Conservation (phyloP, 2,888 invertebrate genomes). For the Pristionchus mayeri region DNA sequence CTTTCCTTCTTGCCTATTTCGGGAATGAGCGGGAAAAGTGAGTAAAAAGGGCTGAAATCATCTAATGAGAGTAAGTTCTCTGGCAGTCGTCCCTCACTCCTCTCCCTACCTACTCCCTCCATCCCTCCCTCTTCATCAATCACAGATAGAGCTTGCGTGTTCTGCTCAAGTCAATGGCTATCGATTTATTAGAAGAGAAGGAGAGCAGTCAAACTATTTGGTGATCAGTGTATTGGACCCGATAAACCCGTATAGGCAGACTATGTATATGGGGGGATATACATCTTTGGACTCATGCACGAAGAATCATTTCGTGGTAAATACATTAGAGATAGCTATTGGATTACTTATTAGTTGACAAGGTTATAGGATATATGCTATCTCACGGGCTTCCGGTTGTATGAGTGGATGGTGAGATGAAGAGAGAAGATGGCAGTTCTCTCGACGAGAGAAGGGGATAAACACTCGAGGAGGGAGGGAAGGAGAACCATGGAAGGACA, state of each 20-base stretch:
- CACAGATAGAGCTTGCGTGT: not conserved
- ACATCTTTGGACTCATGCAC: no score
- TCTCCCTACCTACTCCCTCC: no score
- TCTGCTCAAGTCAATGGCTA: not conserved
- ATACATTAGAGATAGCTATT: no score
- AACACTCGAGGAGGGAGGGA: not conserved
- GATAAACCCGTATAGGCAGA: no score
- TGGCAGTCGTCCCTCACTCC: not conserved
- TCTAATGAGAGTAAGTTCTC: not conserved
- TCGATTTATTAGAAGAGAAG: not conserved
- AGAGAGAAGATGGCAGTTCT: not conserved
- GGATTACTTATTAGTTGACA: no score
- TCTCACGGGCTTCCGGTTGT: not conserved
- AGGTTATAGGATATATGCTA: no score
- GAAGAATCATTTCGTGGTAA: no score
- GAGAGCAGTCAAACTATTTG: not conserved
- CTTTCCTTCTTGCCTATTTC: slow-evolving; percentile 16
- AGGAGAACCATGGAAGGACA: not conserved
- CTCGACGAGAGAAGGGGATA: slow-evolving; percentile 5
- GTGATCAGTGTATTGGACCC: no score
- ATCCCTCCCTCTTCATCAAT: slow-evolving; percentile 20
- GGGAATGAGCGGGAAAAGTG: slow-evolving; percentile 12
- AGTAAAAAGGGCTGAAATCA: not conserved
- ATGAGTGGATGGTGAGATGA: slow-evolving; percentile 5
- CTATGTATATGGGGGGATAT: no score